These are phyloP conservation scores for Columba guinea DNA, from an alignment of 2,797 vertebrate species.

Conservation along the genomic window DNA sequence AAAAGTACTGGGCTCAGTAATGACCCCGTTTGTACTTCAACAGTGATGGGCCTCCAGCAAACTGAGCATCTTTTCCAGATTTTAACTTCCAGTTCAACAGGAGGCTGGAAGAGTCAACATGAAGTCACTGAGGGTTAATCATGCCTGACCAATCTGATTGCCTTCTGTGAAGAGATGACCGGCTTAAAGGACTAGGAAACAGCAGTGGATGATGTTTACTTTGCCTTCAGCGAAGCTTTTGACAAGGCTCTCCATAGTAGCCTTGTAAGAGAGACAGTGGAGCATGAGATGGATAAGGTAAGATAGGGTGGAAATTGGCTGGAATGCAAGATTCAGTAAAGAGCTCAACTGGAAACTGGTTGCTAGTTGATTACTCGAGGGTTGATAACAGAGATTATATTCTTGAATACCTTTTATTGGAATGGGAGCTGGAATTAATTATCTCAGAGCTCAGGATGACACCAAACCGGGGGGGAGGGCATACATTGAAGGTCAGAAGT, in stretches of 20 bases:
- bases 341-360: background rate
- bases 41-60: background rate
- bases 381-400: background rate
- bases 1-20: background rate
- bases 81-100: background rate
- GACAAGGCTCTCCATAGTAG: background rate
- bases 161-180: background rate
- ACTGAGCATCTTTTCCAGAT: background rate
- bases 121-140: background rate
- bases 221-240: background rate
- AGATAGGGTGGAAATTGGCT: background rate
- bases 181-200: background rate
- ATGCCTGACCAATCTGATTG: background rate
- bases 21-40: background rate
- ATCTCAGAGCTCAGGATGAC: background rate
- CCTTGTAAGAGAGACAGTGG: background rate
- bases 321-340: background rate
- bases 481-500: background rate
- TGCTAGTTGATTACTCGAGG: background rate
- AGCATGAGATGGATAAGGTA: background rate
- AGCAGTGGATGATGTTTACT: background rate
- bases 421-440: background rate
- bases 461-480: background rate
- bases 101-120: background rate
- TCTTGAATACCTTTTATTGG: background rate